A percentile compares a stretch with the other conserved stretches of the same genome.
phyloP scores from a whole-genome alignment of 1,140 invertebrate genomes.

The Platyura marginata region DNA sequence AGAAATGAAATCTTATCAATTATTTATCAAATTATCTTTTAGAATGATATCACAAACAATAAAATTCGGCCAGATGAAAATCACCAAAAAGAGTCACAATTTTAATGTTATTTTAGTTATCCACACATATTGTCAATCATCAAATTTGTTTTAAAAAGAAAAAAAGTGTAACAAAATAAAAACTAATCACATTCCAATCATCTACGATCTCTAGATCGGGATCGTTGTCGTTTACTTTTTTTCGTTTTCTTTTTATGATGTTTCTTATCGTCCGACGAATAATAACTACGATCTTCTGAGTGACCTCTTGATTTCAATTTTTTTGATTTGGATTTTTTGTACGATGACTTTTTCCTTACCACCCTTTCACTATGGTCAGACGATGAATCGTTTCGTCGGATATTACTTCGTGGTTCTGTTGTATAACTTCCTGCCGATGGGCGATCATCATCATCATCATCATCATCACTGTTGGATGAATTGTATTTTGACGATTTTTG shows the following conservation, averaged over 20 bases:
- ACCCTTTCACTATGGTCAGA: not conserved
- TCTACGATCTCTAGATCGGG: slow-evolving; percentile 11
- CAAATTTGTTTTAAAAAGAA: too few relatives aligned
- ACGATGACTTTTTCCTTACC: not conserved
- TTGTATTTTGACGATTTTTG: not conserved
- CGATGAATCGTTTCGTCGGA: not conserved
- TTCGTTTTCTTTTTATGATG: slow-evolving; percentile 22
- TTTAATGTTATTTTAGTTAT: too few relatives aligned
- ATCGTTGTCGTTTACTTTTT: slow-evolving; percentile 18
- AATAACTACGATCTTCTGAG: not conserved
- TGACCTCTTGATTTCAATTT: not conserved
- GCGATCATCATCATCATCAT: not conserved
- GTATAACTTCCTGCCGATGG: not conserved
- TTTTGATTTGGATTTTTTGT: not conserved
- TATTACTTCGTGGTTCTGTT: not conserved
- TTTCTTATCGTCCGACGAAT: slow-evolving; percentile 6
- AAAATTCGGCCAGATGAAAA: too few relatives aligned
- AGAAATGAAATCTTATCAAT: too few relatives aligned
- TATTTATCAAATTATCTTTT: too few relatives aligned
- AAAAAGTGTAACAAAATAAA: too few relatives aligned
- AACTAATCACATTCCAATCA: not conserved
- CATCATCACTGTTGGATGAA: not conserved
- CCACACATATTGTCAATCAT: too few relatives aligned
- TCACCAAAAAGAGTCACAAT: too few relatives aligned
- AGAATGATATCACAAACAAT: too few relatives aligned